Base-by-base conservation (phyloP, 2,797 vertebrate species). In the Clarias pachynema region DNA sequence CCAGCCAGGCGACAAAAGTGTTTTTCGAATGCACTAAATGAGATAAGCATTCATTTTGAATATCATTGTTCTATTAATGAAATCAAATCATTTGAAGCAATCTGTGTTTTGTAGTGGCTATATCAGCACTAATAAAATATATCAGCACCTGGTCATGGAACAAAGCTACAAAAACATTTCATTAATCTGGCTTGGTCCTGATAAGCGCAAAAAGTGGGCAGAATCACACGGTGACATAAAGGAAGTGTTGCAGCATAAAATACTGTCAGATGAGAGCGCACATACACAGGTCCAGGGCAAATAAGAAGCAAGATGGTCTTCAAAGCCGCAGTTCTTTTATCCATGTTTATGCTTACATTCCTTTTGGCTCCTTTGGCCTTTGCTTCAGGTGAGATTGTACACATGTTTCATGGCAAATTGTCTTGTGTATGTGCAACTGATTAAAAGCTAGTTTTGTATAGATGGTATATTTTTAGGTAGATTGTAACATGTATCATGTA, bases 251-350 rank as follows among this genome's bases (percentile, higher is more conserved):
- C 44, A n/a, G 20, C 14, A 74, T 81, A 83, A 66, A 86, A 81
- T 37, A 20, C 10, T 5, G 3, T 24, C 49, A 31, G 56, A 69
- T n/a, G 0, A 69, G 49, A 49, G 4, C 60, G 31, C 60, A 75
- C 60, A 83, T 3, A 40, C 29, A 31, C n/a, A 69, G 62, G 24
- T 59, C 49, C 29, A n/a, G 60, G 16, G 53, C 34, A 16, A 59
- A 72, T 53, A 40, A 66, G 62, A 26, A 18, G 12, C 34, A 79
- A 20, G 49, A 87, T 87, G 86, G 62, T 70, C 7, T 65, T 84
- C 60, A 84, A 59, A 68, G 3, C 34, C 9, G 0, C 16, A 40
- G 62, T 24, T 87, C n/a, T 81, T 26, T 34, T 80, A 31, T 68
- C 49, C 1, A 3, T 40, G 15, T 37, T 81, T 40, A 56, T 66